Percentiles rank a stretch among this genome's conserved stretches.
Evolutionary conservation across 2,888 invertebrate species (phyloP).

Genomic region (Drosophila prostipennis): DNA sequence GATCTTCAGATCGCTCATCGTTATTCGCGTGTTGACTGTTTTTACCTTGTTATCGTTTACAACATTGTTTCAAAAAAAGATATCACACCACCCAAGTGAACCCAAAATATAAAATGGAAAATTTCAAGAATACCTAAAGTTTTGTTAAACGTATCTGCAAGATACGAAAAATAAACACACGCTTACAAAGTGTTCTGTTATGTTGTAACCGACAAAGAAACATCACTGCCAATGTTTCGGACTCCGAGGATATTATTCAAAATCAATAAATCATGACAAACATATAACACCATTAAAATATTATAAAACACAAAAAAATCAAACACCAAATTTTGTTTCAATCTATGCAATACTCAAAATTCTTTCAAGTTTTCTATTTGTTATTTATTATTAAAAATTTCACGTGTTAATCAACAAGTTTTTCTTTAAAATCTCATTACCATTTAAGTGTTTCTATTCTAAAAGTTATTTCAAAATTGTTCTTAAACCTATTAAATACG

Average conservation of each 20-base stretch:
- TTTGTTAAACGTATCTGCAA: constrained; percentile 46
- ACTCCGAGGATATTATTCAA: constrained; percentile 47
- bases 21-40: constrained; percentile 52
- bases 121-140: constrained; percentile 24
- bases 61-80: constrained; percentile 1
- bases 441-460: constrained; percentile 26
- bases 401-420: constrained; percentile 29
- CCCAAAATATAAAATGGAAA: constrained; percentile 17
- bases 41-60: constrained; percentile 40
- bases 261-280: constrained; percentile 14
- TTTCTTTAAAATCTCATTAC: constrained; percentile 40
- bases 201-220: constrained; percentile 17
- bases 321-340: constrained; percentile 14
- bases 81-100: constrained; percentile 27
- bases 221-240: constrained; percentile 16
- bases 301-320: constrained; percentile 24
- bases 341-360: constrained; percentile 22
- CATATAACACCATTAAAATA: constrained; percentile 9
- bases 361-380: constrained; percentile 35
- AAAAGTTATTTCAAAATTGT: constrained; percentile 25
- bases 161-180: constrained; percentile 22
- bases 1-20: constrained; percentile 35
- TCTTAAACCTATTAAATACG: neutral
- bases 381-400: constrained; percentile 39
- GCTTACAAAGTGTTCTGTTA: constrained; percentile 18